Evolutionary conservation across 2,113 vertebrate species (phyloP).

Genomic region (Oxygymnocypris stewartii): DNA sequence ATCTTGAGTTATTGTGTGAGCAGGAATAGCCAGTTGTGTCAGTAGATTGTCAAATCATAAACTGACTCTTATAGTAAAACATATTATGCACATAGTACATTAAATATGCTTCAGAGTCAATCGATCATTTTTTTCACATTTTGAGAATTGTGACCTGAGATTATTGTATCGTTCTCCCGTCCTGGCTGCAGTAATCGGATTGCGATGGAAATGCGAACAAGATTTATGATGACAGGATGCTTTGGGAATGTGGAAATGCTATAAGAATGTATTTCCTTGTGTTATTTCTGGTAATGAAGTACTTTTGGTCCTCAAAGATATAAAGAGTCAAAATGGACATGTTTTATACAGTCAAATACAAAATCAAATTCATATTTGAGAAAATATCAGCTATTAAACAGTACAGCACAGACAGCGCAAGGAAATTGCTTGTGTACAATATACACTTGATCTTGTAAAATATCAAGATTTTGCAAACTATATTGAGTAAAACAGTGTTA

Average conservation of each 20-base stretch:
- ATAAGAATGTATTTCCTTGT: not conserved
- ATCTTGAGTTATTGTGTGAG: slow-evolving; percentile 6
- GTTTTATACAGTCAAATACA: slow-evolving; percentile 54
- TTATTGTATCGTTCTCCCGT: slow-evolving; percentile 53
- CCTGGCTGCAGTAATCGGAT: slow-evolving; percentile 70
- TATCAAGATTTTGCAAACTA: not conserved
- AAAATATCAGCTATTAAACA: not conserved
- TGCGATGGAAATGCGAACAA: slow-evolving; percentile 72
- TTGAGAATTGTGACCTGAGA: slow-evolving; percentile 22
- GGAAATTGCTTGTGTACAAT: not conserved
- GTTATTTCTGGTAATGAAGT: slow-evolving; percentile 7
- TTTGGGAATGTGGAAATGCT: slow-evolving; percentile 33
- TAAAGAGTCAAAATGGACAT: slow-evolving; percentile 51
- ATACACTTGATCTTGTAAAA: not conserved
- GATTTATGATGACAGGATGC: slow-evolving; percentile 63
- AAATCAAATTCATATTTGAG: not conserved
- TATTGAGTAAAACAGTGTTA: not conserved
- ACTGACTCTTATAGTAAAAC: not conserved
- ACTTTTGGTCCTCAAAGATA: not conserved
- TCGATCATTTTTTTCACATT: not conserved
- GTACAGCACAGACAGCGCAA: not conserved
- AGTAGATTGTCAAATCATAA: slow-evolving; percentile 8
- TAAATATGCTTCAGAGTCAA: not conserved
- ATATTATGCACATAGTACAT: slow-evolving; percentile 3
- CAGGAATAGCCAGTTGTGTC: slow-evolving; percentile 15